Percentiles rank a stretch among this genome's conserved stretches.
phyloP scores from a whole-genome alignment of 2,113 vertebrate genomes.

The Apistogramma diplotaenia region DNA sequence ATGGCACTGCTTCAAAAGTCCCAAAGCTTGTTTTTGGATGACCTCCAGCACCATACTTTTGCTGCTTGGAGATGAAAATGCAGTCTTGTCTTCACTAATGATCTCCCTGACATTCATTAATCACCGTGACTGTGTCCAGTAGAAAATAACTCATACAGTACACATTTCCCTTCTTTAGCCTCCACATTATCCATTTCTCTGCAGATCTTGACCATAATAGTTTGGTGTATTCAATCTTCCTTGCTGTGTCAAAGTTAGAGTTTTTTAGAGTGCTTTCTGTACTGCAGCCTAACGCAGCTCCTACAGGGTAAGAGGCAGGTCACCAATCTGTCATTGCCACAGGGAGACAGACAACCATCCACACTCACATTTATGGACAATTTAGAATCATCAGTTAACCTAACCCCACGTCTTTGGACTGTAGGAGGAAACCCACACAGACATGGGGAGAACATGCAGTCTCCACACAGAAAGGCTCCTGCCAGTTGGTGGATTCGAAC shows the following conservation, averaged over 20 bases:
- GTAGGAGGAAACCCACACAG: too few relatives aligned
- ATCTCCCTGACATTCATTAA: not conserved
- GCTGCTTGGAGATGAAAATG: not conserved
- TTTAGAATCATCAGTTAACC: too few relatives aligned
- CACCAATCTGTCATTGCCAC: too few relatives aligned
- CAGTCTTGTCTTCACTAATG: not conserved
- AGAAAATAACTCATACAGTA: not conserved
- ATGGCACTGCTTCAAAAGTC: slow-evolving; percentile 1
- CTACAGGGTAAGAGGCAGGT: too few relatives aligned
- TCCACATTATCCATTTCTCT: not conserved
- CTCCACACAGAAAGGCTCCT: too few relatives aligned
- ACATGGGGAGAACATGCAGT: too few relatives aligned
- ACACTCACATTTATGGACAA: too few relatives aligned
- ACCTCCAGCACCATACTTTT: not conserved
- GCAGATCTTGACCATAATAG: not conserved
- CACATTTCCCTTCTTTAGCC: not conserved
- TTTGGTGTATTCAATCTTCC: not conserved
- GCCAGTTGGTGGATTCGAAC: too few relatives aligned
- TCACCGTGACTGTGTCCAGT: not conserved
- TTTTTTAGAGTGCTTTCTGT: not conserved
- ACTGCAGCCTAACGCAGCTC: too few relatives aligned
- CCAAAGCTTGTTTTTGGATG: slow-evolving; percentile 5
- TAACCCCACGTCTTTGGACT: too few relatives aligned
- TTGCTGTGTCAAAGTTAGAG: too few relatives aligned
- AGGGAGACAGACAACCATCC: too few relatives aligned